These are phyloP conservation scores for Monopis laevigella DNA, from an alignment of 2,888 invertebrate genomes.

Conservation along the genomic window DNA sequence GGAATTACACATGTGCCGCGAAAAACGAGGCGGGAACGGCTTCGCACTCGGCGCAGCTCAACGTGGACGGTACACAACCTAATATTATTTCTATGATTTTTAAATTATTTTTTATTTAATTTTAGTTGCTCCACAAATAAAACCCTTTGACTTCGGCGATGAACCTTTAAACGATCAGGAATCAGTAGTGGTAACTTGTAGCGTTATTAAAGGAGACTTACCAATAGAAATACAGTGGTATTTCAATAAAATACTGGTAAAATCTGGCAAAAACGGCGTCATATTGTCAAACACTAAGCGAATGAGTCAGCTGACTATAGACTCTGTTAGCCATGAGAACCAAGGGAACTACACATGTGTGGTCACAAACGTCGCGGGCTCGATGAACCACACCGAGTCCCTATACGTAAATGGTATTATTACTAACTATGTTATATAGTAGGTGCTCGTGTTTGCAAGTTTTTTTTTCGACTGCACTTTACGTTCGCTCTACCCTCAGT, in stretches of 20 bases:
- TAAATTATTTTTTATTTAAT: constrained; percentile 15
- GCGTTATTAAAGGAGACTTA: constrained; percentile 79
- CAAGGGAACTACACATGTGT: constrained; percentile 72
- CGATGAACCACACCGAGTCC: constrained; percentile 61
- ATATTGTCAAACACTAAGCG: constrained; percentile 64
- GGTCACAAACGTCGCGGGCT: constrained; percentile 69
- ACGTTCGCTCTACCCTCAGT: too few species aligned
- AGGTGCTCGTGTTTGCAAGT: too few species aligned
- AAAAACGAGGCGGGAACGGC: constrained; percentile 71
- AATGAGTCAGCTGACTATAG: constrained; percentile 71
- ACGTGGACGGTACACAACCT: constrained; percentile 72
- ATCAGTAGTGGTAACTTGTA: constrained; percentile 75
- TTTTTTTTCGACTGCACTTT: too few species aligned
- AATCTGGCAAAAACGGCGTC: constrained; percentile 60
- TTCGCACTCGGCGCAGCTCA: constrained; percentile 70
- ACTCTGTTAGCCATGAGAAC: constrained; percentile 68
- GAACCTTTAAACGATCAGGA: constrained; percentile 75
- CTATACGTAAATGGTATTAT: constrained; percentile 63
- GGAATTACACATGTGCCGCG: constrained; percentile 70
- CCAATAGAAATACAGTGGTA: constrained; percentile 81
- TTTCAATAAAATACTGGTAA: constrained; percentile 51
- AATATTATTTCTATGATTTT: constrained; percentile 27
- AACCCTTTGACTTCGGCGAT: constrained; percentile 76
- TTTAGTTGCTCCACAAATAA: constrained; percentile 75
- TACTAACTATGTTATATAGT: too few species aligned